Evolutionary conservation across 2,888 invertebrate species (phyloP).

Genomic region (Trissolcus brochymenae): DNA sequence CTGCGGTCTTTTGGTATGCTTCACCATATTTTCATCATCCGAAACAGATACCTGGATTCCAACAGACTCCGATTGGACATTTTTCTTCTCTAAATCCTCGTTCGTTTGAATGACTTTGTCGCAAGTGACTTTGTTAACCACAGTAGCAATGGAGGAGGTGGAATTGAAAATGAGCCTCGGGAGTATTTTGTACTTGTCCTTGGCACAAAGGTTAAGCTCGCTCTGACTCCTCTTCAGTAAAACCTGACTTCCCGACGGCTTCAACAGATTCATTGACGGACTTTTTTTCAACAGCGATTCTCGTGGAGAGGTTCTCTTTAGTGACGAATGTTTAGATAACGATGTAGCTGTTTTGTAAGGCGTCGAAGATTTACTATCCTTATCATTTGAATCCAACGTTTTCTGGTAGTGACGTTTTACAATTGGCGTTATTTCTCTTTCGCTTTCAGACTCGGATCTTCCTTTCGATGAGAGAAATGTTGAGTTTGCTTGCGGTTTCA

Average conservation of each 20-base stretch:
- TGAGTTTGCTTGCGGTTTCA: constrained; percentile 72
- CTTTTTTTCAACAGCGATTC: constrained; percentile 68
- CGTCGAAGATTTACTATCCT: constrained; percentile 57
- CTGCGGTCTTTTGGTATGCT: constrained; percentile 65
- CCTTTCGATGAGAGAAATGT: constrained; percentile 63
- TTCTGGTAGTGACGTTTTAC: constrained; percentile 66
- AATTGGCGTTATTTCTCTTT: constrained; percentile 73
- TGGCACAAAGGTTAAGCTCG: constrained; percentile 69
- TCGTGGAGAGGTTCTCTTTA: constrained; percentile 17
- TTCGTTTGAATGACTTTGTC: constrained; percentile 72
- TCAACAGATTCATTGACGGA: constrained; percentile 71
- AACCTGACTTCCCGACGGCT: constrained; percentile 58
- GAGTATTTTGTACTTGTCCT: constrained; percentile 61
- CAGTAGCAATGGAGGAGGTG: constrained; percentile 75
- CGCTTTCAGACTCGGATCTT: constrained; percentile 69
- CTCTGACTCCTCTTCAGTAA: constrained; percentile 72
- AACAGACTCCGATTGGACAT: constrained; percentile 66
- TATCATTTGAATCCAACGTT: constrained; percentile 53
- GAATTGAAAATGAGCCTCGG: constrained; percentile 71
- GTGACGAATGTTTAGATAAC: not conserved
- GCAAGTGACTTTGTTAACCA: constrained; percentile 71
- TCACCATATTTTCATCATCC: constrained; percentile 70
- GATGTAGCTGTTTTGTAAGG: constrained; percentile 50
- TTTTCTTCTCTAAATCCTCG: constrained; percentile 27
- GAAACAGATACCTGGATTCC: constrained; percentile 71